Evolutionary conservation across 2,797 vertebrate species (phyloP).

Genomic region (Spea hammondii): DNA sequence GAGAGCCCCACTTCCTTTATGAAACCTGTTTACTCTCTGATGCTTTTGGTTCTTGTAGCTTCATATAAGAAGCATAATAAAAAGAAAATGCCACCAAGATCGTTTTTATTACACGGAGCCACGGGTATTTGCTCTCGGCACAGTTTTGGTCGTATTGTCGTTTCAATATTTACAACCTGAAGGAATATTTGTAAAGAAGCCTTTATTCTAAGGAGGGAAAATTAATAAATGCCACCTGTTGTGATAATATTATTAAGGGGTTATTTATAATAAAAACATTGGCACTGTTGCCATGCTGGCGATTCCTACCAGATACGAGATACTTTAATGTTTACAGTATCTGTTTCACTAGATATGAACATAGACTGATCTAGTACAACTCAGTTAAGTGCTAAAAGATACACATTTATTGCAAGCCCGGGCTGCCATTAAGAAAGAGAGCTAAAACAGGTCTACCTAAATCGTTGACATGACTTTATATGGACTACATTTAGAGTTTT

Average conservation of each 20-base stretch:
- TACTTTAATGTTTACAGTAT: slow-evolving; percentile 44
- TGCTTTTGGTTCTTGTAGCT: too few relatives aligned
- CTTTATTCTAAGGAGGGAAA: slow-evolving; percentile 17
- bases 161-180: slow-evolving; percentile 22
- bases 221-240: slow-evolving; percentile 4
- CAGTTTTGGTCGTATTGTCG: neutral
- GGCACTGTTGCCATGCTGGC: slow-evolving; percentile 11
- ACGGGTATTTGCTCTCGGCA: neutral
- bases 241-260: slow-evolving; percentile 13
- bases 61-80: too few relatives aligned
- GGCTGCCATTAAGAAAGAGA: slow-evolving; percentile 35
- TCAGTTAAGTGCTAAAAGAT: slow-evolving; percentile 40
- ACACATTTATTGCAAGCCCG: slow-evolving; percentile 27
- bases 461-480: slow-evolving; percentile 45
- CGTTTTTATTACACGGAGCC: neutral
- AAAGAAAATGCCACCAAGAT: too few relatives aligned
- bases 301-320: slow-evolving; percentile 31
- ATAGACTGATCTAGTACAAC: slow-evolving; percentile 33
- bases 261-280: slow-evolving; percentile 39
- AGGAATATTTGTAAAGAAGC: slow-evolving; percentile 27
- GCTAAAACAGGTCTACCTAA: slow-evolving; percentile 49
- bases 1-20: too few relatives aligned
- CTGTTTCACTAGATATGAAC: slow-evolving; percentile 41
- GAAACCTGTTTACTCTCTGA: too few relatives aligned
- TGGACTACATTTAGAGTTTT: slow-evolving; percentile 37